Evolutionary conservation across 2,888 invertebrate genomes (phyloP), one percentile per base, ranked within the genome.

Genomic region (Archips xylosteana): DNA sequence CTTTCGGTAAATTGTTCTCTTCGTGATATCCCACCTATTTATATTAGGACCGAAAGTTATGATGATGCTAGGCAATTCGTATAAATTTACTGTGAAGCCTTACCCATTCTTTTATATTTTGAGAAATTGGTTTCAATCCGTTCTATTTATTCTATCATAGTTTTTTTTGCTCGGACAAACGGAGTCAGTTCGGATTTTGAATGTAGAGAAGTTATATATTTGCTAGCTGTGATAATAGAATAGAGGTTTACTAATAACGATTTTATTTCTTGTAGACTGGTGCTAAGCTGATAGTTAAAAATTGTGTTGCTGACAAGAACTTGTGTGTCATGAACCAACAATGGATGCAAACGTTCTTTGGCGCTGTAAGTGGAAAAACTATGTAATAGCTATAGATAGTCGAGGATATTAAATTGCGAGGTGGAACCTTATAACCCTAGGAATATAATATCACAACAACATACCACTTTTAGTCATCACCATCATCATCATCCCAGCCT

Each of bases 271-370:
- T 90, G 62, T 87, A 94, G 94, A 92, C 92, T 51, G 86, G 89
- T 45, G 81, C 87, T 3, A 90, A 81, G 77, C 81, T 94, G 34
- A 79, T 90, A 70, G 84, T 90, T 66, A 94, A 89, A 83, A 94
- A 91, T 76, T 94, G 89, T 77, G 89, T 89, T 54, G 93, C 92
- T 67, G 94, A 90, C 80, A 91, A 89, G 82, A 89, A 86, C 82
- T 85, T 92, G 74, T 90, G 88, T 74, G 93, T 91, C 70, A 91
- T 92, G 93, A 91, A 92, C 79, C 92, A 92, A 81, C 89, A 80
- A 75, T 94, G 94, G 94, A 92, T 93, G 91, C 91, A 89, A 76
- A 94, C 94, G 8, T 94, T 94, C 79, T 94, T 94, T 83, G 94
- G 94, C 3, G 86, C 90, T 51, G 94, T 94, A 78, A 88, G 89